These are phyloP conservation scores for Chaunax sp. DNA, from an alignment of 2,797 vertebrate species.

Conservation along the genomic window DNA sequence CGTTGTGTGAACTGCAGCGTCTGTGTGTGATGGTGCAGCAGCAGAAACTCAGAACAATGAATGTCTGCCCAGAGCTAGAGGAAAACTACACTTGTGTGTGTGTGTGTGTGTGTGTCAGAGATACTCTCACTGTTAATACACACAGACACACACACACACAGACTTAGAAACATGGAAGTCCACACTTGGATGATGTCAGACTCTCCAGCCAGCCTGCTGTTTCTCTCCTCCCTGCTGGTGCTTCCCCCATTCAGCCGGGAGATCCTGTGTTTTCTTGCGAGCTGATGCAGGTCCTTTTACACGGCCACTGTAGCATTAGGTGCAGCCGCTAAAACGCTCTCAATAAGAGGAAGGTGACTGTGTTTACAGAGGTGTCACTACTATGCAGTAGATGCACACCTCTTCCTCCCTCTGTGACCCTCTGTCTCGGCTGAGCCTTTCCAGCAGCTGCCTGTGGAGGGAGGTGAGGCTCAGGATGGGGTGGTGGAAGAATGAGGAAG, in stretches of 20 bases:
- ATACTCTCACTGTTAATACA: slow-evolving; percentile 21
- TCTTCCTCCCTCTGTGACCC: slow-evolving; percentile 28
- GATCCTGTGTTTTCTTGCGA: slow-evolving; percentile 81
- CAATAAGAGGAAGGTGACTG: slow-evolving; percentile 27
- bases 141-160: slow-evolving; percentile 22
- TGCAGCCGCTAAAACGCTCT: slow-evolving; percentile 8
- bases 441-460: slow-evolving; percentile 43
- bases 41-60: slow-evolving; percentile 74
- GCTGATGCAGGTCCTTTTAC: slow-evolving; percentile 52
- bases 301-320: slow-evolving; percentile 12
- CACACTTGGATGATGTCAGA: slow-evolving; percentile 80
- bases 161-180: slow-evolving; percentile 69
- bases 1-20: slow-evolving; percentile 56
- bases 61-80: slow-evolving; percentile 54
- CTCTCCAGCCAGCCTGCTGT: slow-evolving; percentile 63
- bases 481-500: slow-evolving; percentile 72
- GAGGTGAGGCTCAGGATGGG: slow-evolving; percentile 48
- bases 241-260: slow-evolving; percentile 80
- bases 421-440: slow-evolving; percentile 33
- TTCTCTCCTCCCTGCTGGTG: slow-evolving; percentile 79
- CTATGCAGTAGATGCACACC: slow-evolving; percentile 44
- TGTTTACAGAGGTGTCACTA: slow-evolving; percentile 30
- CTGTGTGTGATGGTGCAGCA: slow-evolving; percentile 61
- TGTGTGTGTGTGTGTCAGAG: slow-evolving; percentile 12
- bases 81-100: slow-evolving; percentile 57